Conservation (phyloP, 92 coral and sea anemone species). For the Siderastrea radians region DNA sequence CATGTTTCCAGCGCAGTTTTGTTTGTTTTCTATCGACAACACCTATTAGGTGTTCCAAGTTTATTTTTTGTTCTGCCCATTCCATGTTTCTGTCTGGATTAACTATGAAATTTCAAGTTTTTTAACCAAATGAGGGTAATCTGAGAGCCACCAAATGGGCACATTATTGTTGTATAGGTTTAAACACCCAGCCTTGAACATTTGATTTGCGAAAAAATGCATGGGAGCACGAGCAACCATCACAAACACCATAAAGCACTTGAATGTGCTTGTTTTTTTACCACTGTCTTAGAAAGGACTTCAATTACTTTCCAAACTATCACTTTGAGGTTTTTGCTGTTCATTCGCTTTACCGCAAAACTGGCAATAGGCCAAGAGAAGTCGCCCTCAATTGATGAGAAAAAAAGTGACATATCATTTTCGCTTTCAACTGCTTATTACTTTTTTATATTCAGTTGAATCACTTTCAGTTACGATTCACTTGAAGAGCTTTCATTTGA, state of each 20-base stretch:
- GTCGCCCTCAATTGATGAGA: conserved; percentile 33
- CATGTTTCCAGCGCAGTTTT: too few relatives aligned
- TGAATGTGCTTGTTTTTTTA: conserved; percentile 8
- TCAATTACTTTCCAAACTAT: conserved; percentile 12
- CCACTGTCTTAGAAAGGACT: background rate
- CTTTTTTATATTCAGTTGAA: background rate
- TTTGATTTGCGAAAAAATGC: too few relatives aligned
- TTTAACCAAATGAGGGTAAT: background rate
- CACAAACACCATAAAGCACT: conserved; percentile 33
- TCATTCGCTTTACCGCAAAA: conserved; percentile 12
- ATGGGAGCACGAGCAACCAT: background rate
- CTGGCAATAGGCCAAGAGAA: conserved; percentile 38
- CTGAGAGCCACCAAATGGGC: conserved; percentile 46
- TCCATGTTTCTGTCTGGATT: too few relatives aligned
- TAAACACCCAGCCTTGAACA: conserved; percentile 26
- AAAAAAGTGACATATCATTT: conserved; percentile 34
- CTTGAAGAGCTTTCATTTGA: background rate
- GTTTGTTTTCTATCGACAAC: conserved; percentile 26
- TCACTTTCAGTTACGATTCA: background rate
- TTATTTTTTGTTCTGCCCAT: background rate
- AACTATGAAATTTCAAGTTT: too few relatives aligned
- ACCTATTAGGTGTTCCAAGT: conserved; percentile 6
- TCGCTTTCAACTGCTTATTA: background rate
- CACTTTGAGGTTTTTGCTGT: conserved; percentile 13
- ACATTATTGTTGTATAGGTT: conserved; percentile 14